Conservation (phyloP, 1,140 invertebrate genomes). For the Drosophila tropicalis region DNA sequence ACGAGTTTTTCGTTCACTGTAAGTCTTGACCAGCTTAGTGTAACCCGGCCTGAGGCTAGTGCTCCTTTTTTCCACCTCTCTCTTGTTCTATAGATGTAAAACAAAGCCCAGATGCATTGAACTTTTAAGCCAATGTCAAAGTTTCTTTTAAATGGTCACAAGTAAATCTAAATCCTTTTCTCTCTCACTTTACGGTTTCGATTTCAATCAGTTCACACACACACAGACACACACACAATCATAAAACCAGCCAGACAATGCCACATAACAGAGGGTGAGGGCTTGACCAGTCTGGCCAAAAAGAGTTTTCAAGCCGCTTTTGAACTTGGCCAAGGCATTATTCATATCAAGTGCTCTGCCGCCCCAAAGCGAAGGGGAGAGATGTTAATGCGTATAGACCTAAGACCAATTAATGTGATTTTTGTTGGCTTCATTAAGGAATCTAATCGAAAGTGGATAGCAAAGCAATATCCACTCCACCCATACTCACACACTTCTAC, state of each 20-base stretch:
- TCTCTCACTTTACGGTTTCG: constrained; percentile 57
- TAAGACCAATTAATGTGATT: constrained; percentile 18
- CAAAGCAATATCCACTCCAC: constrained; percentile 45
- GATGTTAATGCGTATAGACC: constrained; percentile 3
- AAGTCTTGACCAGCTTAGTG: constrained; percentile 1
- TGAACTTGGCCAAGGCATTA: constrained; percentile 15
- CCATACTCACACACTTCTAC: constrained; percentile 8
- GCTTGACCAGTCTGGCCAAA: constrained; percentile 13
- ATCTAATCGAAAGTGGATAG: constrained; percentile 55
- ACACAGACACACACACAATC: not conserved
- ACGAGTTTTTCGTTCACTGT: not conserved
- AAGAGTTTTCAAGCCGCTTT: constrained; percentile 5
- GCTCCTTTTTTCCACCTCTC: constrained; percentile 9
- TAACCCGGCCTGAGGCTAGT: constrained; percentile 21
- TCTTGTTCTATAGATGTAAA: not conserved
- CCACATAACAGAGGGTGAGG: not conserved
- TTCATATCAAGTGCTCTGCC: constrained; percentile 12
- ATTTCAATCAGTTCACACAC: constrained; percentile 70
- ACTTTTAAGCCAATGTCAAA: constrained; percentile 69
- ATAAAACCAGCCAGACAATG: not conserved
- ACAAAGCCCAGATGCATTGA: constrained; percentile 67
- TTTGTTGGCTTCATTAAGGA: constrained; percentile 65
- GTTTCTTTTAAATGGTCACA: constrained; percentile 36
- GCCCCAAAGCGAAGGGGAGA: not conserved
- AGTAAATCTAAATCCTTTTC: constrained; percentile 30